Evolutionary conservation across 1,140 invertebrate species (phyloP).

Genomic region (Drosophila santomea): DNA sequence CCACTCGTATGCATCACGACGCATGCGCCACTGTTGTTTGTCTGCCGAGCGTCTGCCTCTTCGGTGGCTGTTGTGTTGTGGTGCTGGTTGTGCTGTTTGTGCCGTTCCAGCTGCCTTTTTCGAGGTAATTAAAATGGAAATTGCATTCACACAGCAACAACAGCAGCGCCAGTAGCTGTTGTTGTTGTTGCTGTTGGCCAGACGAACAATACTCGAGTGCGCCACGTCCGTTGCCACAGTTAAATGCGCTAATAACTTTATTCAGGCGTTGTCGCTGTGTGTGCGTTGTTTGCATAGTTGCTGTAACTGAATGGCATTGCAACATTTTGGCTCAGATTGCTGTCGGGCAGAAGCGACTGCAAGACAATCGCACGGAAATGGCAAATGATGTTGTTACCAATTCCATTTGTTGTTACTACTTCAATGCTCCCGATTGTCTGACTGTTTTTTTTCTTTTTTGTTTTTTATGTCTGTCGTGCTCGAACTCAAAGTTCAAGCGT

Average conservation of each 20-base stretch:
- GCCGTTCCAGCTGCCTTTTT: constrained; percentile 56
- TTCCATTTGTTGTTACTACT: constrained; percentile 20
- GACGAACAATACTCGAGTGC: constrained; percentile 46
- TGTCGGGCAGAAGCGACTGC: constrained; percentile 53
- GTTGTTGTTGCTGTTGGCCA: constrained; percentile 22
- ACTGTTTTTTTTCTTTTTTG: constrained; percentile 9
- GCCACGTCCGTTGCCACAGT: constrained; percentile 61
- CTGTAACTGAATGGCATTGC: constrained; percentile 63
- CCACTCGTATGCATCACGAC: constrained; percentile 37
- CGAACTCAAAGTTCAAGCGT: constrained; percentile 59
- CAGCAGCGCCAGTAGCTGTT: neutral
- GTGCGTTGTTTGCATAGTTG: constrained; percentile 42
- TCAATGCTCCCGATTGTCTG: constrained; percentile 36
- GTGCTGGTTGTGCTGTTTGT: constrained; percentile 10
- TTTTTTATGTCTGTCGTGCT: constrained; percentile 22
- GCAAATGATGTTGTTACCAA: constrained; percentile 72
- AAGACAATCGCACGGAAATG: constrained; percentile 81
- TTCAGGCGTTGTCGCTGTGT: constrained; percentile 54
- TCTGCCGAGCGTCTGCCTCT: constrained; percentile 67
- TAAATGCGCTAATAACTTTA: constrained; percentile 83
- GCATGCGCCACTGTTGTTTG: constrained; percentile 64
- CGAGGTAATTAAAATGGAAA: constrained; percentile 81
- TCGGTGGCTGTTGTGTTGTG: neutral
- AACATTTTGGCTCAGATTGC: constrained; percentile 75
- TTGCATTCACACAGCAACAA: constrained; percentile 60